Evolutionary conservation across 2,113 vertebrate species (phyloP), one percentile per base, ranked within the genome.

Genomic region (Rhinoderma darwinii): DNA sequence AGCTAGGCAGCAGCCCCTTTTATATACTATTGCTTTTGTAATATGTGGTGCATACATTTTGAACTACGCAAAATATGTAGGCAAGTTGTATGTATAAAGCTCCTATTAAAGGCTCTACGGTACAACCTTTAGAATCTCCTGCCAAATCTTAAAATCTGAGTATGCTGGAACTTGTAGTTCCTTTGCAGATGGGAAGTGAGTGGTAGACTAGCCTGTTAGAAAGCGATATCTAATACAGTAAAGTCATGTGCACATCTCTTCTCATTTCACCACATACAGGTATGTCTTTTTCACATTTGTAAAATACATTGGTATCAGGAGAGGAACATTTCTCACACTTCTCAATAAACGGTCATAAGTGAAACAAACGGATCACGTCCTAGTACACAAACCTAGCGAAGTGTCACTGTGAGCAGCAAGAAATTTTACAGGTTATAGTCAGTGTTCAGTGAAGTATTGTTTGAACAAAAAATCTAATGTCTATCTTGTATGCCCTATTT

Each of bases 271-370:
- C 35, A 82, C 39, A 63, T 32, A 61, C 39, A 44, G 37, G 30
- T 41, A 63, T 82, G 59, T 44, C 20, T 82, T 66, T 68, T 59
- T 82, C 80, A 82, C 80, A 39, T 82, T 68, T 27, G 27, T 25
- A 63, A 37, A 80, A 44, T 47, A 82, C 59, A 32, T n/a, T 27
- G 54, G n/a, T 35, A 47, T 82, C 54, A 80, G 78, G 51, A 51
- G 51, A 80, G 50, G 61, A 56, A 35, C 54, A 47, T 47, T 68
- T 82, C 80, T 82, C 59, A 63, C 80, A 39, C 80, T 32, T 82
- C 59, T 68, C 51, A 47, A 82, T 82, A 81, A 61, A 81, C 56
- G 22, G 27, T 61, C 54, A 81, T 61, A 82, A 66, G 39, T 39
- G 79, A 47, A 30, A 68, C 80, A 68, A 66, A 82, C 22, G 4